Conservation (phyloP, 2,888 invertebrate species). For the Brenthis daphne region DNA sequence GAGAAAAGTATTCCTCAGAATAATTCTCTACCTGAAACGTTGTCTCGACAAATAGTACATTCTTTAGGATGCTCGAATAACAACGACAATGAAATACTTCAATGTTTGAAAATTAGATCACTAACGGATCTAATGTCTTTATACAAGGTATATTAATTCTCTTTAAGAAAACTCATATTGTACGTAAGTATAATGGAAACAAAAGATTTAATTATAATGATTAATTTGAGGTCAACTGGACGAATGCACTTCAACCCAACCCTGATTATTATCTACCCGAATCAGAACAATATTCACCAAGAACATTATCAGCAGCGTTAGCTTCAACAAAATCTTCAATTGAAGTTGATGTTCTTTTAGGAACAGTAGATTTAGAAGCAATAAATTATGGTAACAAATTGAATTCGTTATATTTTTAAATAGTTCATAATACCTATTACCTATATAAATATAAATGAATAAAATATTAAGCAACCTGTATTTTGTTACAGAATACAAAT, state of each 20-base stretch:
- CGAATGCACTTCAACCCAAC: conserved; percentile 83
- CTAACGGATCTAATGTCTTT: conserved; percentile 82
- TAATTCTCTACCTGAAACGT: conserved; percentile 62
- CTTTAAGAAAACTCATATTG: neutral
- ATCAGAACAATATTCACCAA: conserved; percentile 83
- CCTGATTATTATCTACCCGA: conserved; percentile 84
- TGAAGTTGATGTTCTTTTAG: conserved; percentile 85
- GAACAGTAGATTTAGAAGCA: conserved; percentile 86
- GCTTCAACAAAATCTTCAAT: conserved; percentile 75
- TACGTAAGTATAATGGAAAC: neutral
- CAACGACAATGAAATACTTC: conserved; percentile 77
- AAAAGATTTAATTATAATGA: neutral
- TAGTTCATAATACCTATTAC: conserved; percentile 33
- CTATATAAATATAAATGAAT: neutral
- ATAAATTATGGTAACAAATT: conserved; percentile 79
- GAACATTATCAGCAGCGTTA: conserved; percentile 77
- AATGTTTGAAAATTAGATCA: conserved; percentile 84
- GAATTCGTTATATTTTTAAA: neutral
- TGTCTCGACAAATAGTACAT: conserved; percentile 82
- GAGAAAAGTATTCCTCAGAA: conserved; percentile 48
- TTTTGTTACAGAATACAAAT: conserved; percentile 77
- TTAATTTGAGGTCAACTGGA: conserved; percentile 78
- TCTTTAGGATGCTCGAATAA: conserved; percentile 77
- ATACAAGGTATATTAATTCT: conserved; percentile 53
- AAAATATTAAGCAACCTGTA: conserved; percentile 12